phyloP scores from a whole-genome alignment of 1,140 invertebrate species.

The Xylocopa sonorina region DNA sequence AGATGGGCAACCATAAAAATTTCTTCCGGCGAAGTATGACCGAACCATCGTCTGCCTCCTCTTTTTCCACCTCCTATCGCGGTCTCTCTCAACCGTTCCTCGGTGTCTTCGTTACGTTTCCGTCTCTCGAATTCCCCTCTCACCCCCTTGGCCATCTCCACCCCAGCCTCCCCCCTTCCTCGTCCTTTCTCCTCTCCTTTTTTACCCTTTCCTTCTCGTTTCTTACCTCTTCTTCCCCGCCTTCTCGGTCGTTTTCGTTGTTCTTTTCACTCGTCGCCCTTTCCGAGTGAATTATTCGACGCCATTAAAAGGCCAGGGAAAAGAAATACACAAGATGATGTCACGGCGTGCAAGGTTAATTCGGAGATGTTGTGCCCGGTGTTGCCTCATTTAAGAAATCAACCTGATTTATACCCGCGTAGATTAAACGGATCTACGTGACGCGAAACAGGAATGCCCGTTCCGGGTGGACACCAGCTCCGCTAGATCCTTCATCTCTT shows the following conservation, averaged over 20 bases:
- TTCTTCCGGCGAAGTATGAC: constrained; percentile 73
- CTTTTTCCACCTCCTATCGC: neutral
- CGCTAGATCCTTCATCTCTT: constrained; percentile 13
- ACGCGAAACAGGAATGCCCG: constrained; percentile 25
- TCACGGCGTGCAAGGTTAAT: constrained; percentile 56
- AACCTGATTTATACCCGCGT: constrained; percentile 63
- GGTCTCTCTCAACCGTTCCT: neutral
- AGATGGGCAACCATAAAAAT: constrained; percentile 77
- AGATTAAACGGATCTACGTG: constrained; percentile 61
- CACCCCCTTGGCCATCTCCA: neutral
- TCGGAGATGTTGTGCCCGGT: constrained; percentile 43
- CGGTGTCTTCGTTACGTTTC: constrained; percentile 19
- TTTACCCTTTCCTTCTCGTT: neutral
- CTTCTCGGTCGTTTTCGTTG: constrained; percentile 38
- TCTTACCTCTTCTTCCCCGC: neutral
- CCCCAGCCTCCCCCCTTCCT: neutral
- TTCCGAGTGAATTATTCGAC: constrained; percentile 63
- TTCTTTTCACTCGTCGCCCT: constrained; percentile 64
- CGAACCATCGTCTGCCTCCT: constrained; percentile 50
- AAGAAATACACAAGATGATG: constrained; percentile 56
- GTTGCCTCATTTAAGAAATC: constrained; percentile 63
- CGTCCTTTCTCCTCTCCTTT: neutral
- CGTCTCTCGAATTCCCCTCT: constrained; percentile 4
- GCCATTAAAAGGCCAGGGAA: constrained; percentile 51
- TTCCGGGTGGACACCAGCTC: neutral